Base-by-base conservation (phyloP, 1,140 invertebrate genomes). In the Ceratina calcarata region DNA sequence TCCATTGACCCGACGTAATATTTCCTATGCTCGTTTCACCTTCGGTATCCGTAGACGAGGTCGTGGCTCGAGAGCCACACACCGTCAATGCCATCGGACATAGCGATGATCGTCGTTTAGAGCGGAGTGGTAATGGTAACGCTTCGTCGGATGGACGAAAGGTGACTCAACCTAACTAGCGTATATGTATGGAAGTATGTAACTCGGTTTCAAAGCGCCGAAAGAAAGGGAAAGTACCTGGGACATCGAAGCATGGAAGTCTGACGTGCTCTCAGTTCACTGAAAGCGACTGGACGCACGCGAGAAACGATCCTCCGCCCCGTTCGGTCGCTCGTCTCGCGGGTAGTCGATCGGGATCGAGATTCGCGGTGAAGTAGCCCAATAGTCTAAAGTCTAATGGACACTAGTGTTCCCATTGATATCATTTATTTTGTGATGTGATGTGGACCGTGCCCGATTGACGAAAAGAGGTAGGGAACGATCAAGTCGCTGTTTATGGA, bases 181-280 rank as follows among this genome's bases (percentile, higher is more conserved):
- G 27, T 32, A 32, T 32, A 32, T 32, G 27, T 32, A 32, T 32
- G 24, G 62, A 13, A 12, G 15, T 12, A 22, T 32, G 66, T 53
- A 80, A 64, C 64, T 53, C 45, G 75, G 64, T 81, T 75, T 64
- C 51, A 74, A 87, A 83, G 80, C 69, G 75, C 79, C 81, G 86
- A 90, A 91, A 89, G 91, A 91, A 91, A 91, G 91, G 91, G 91
- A 91, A 91, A 91, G 91, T 86, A 84, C 76, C 77, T 74, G 82
- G 82, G 87, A 88, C 84, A 87, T 76, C 72, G 80, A 77, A 80
- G 78, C 65, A 78, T 86, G 68, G 80, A 37, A 70, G 86, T 75
- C 78, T 55, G 68, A 66, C 72, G 83, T 84, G 84, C 85, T 87
- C 82, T 90, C 89, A 91, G 89, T 89, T 83, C 76, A 65, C 84